Evolutionary conservation across 2,888 invertebrate species (phyloP), one percentile per base, ranked within the genome.

Genomic region (Napeogenes inachia): DNA sequence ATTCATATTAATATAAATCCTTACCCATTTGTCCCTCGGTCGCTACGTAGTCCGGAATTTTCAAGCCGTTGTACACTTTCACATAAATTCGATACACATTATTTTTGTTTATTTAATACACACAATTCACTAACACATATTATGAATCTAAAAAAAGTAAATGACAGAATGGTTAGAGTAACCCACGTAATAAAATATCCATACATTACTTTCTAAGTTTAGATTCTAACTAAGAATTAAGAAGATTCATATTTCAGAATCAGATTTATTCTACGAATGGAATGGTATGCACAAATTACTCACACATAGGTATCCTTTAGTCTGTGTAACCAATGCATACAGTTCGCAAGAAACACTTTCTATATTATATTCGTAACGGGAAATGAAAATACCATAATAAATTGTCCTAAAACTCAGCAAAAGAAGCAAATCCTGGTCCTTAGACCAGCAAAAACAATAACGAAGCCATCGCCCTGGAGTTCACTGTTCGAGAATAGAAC

Each of bases 401-500:
- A 10, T 42, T 30, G 30, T 50, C 30, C 50, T 50, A 56, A 42
- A 56, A 2, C 53, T 32, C 45, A 59, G 13, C 42, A 55, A 38
- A 59, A 42, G 45, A 55, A 38, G 57, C 56, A 56, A 56, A 54
- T 46, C 63, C 66, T 47, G 63, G 66, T 63, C 67, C 64, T 63
- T 63, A 61, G 56, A 62, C 60, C 59, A 67, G 71, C 82, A 85
- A 85, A 86, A 87, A 85, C 83, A 85, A 88, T 82, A 84, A 85
- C 83, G 68, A 79, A 81, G 82, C 80, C 85, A 85, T 84, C 84
- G 85, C 76, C 82, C 85, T 82, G 77, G 85, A 85, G 88, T 89
- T 87, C 85, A 87, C 72, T 75, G 85, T 78, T 83, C 88, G 80
- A 81, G 85, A 89, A 89, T 90, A 88, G 89, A 87, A 84, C 81